These are phyloP conservation scores for Melieria crassipennis DNA, from an alignment of 2,888 invertebrate species.

Conservation along the genomic window DNA sequence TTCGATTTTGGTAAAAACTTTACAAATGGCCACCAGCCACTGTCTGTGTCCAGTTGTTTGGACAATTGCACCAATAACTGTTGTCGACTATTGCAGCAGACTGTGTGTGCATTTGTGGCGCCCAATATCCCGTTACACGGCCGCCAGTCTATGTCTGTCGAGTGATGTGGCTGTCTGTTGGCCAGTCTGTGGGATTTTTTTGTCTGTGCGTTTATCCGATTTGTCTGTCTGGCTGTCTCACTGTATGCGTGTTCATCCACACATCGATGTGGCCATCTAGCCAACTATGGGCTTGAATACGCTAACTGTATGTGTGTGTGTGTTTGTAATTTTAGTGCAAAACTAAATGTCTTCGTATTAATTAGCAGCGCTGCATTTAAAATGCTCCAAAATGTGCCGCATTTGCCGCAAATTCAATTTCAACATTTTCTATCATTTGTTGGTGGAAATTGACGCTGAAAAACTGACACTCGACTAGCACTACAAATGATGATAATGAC, in stretches of 20 bases:
- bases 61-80: neutral
- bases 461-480: neutral
- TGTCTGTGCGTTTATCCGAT: constrained; percentile 4
- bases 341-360: constrained; percentile 41
- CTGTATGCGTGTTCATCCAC: constrained; percentile 5
- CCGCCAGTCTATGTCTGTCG: too few species aligned
- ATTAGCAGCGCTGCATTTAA: constrained; percentile 35
- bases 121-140: too few species aligned
- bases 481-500: neutral
- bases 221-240: constrained; percentile 22
- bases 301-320: neutral
- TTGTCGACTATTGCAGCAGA: constrained; percentile 19
- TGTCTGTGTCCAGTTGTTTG: neutral
- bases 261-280: neutral
- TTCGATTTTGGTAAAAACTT: constrained; percentile 18
- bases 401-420: constrained; percentile 1
- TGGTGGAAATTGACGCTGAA: neutral
- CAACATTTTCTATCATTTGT: neutral
- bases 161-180: too few species aligned
- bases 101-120: constrained; percentile 11
- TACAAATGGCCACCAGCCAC: constrained; percentile 12
- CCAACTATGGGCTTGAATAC: neutral
- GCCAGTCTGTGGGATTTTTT: too few species aligned
- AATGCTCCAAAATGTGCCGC: neutral
- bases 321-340: neutral